Base-by-base conservation (phyloP, 2,888 invertebrate species). In the Cepaea hortensis region DNA sequence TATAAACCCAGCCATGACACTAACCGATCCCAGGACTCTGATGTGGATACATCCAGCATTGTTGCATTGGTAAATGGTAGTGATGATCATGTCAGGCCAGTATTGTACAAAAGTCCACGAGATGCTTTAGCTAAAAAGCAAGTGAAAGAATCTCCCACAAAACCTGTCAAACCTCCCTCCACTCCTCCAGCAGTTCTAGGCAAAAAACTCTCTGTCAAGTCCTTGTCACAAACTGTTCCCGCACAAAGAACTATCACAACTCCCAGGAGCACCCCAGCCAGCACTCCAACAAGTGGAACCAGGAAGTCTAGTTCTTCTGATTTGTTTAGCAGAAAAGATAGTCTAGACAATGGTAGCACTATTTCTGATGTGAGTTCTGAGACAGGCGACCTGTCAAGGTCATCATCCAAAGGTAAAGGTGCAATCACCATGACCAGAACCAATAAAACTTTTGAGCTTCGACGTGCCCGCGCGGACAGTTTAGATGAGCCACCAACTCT, bases 401-500 rank as follows among this genome's bases (percentile, higher is more conserved):
- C 92, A 61, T 91, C 91, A 23, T 91, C 93, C 79, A 92, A 91
- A 79, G 92, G 93, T 46, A 88, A 87, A 75, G 93, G 93, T 6
- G 89, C 90, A 81, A 93, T 93, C 83, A 89, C 91, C 68, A 94
- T 92, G 91, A 92, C 94, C 13, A 95, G 93, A 88, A 92, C 94
- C 79, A 98, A 97, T 93, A 95, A 97, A 90, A 96, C 97, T 23
- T 95, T 94, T 90, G 95, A 96, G 93, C 95, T 97, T 95, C 95
- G 97, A 91, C 91, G 96, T 94, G 95, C 96, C 20, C 94, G 96
- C 89, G 91, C 93, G 75, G 93, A 89, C 84, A 86, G 90, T 87
- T 87, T 91, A 72, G 90, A 91, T 72, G 90, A 89, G 50, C 76
- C 85, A 68, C 81, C 87, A 5, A 80, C 87, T 46, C 75, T 87